Conservation (phyloP, 2,113 vertebrate genomes). For the Pampusana beccarii region DNA sequence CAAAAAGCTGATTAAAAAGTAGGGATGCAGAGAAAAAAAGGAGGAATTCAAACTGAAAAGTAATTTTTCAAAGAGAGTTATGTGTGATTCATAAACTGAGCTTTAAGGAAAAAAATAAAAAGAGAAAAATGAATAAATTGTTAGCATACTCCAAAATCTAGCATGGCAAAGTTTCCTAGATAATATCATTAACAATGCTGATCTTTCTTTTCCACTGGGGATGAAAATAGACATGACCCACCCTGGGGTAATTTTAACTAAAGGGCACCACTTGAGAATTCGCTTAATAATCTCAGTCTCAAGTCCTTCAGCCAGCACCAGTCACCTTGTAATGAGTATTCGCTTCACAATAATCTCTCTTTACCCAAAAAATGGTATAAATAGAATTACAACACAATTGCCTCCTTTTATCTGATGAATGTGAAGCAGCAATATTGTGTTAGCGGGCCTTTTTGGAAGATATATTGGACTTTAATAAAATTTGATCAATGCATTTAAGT, state of each 20-base stretch:
- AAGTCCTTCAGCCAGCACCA: slow-evolving; percentile 65
- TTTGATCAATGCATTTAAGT: slow-evolving; percentile 96
- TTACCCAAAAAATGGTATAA: slow-evolving; percentile 71
- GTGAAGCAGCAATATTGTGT: slow-evolving; percentile 77
- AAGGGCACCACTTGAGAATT: slow-evolving; percentile 65
- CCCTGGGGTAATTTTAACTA: slow-evolving; percentile 28
- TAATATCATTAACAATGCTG: not conserved
- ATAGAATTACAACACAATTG: slow-evolving; percentile 76
- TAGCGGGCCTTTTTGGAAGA: slow-evolving; percentile 84
- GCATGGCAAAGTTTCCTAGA: not conserved
- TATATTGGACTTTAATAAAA: slow-evolving; percentile 93
- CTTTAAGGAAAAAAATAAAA: not conserved
- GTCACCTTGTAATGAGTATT: slow-evolving; percentile 73
- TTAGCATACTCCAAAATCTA: not conserved
- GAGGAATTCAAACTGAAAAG: not conserved
- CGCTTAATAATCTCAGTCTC: slow-evolving; percentile 54
- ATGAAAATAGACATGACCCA: not conserved
- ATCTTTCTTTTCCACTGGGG: not conserved
- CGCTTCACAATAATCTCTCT: slow-evolving; percentile 54
- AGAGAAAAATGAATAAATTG: not conserved
- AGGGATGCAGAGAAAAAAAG: not conserved
- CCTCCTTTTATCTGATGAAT: slow-evolving; percentile 79
- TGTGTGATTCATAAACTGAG: not conserved
- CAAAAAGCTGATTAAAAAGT: not conserved
- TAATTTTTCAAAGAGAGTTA: not conserved